Conservation (phyloP, 2,888 invertebrate species). For the Stenotaenia linearis region DNA sequence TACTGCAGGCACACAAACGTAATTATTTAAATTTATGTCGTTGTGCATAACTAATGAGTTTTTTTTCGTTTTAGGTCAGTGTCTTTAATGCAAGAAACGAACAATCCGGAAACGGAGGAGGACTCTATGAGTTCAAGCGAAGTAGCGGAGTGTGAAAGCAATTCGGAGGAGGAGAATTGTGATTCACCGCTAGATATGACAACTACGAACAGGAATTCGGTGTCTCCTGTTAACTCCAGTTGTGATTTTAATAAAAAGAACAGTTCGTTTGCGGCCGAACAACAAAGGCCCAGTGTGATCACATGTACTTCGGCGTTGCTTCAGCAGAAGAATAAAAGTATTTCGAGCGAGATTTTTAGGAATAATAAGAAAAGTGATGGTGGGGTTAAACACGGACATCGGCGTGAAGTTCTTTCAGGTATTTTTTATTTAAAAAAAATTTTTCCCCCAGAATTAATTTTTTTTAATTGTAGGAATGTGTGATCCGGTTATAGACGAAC, state of each 20-base stretch:
- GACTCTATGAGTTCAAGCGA: not conserved
- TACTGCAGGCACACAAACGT: constrained; percentile 28
- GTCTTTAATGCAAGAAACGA: not conserved
- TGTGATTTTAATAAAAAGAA: constrained; percentile 13
- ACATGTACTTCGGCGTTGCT: constrained; percentile 51
- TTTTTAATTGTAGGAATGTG: constrained; percentile 54
- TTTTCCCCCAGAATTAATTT: too few relatives aligned
- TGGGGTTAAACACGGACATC: constrained; percentile 36
- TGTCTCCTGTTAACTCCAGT: not conserved
- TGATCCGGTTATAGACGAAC: constrained; percentile 90
- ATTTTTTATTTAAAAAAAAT: not conserved
- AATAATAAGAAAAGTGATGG: constrained; percentile 26
- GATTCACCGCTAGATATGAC: constrained; percentile 41
- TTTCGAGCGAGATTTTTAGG: constrained; percentile 28
- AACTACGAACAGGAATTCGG: constrained; percentile 37
- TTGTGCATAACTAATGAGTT: not conserved
- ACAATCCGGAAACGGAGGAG: not conserved
- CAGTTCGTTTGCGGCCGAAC: constrained; percentile 33
- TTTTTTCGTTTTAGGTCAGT: constrained; percentile 11
- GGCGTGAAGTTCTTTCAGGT: constrained; percentile 39
- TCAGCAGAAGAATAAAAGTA: not conserved
- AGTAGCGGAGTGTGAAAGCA: not conserved
- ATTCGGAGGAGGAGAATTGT: constrained; percentile 31
- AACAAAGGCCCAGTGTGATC: constrained; percentile 59
- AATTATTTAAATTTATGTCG: not conserved